A percentile compares a stretch with the other conserved stretches of the same genome.
phyloP scores from a whole-genome alignment of 2,888 invertebrate genomes.

The Trissolcus brochymenae region DNA sequence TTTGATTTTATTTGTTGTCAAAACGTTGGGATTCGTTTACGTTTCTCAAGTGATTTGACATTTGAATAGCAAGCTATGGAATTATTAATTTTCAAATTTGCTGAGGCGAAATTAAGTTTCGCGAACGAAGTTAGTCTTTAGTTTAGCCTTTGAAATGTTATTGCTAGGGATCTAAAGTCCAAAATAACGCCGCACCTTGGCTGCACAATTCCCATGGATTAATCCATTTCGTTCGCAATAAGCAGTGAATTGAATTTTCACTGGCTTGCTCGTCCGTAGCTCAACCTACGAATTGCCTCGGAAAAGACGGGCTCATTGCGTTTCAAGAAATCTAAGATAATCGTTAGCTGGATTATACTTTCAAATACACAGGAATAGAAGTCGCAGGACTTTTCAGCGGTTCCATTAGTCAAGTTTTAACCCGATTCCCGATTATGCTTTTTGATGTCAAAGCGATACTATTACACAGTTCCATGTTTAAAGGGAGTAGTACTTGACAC shows the following conservation, averaged over 20 bases:
- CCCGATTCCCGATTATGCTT: background rate
- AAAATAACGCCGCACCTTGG: conserved; percentile 35
- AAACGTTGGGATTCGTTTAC: background rate
- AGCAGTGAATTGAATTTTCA: conserved; percentile 57
- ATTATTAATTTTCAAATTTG: conserved; percentile 37
- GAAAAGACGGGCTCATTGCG: conserved; percentile 18
- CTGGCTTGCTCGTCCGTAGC: conserved; percentile 49
- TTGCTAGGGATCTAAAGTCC: conserved; percentile 42
- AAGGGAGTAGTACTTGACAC: background rate
- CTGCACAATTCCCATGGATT: conserved; percentile 44
- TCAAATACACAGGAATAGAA: conserved; percentile 50
- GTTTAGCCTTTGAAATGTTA: conserved; percentile 40
- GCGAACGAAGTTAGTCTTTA: conserved; percentile 34
- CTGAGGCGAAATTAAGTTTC: conserved; percentile 34
- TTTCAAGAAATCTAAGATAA: conserved; percentile 53
- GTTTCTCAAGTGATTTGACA: conserved; percentile 11
- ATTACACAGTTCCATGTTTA: background rate
- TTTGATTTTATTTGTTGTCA: no score
- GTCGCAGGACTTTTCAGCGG: conserved; percentile 20
- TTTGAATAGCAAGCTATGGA: conserved; percentile 9
- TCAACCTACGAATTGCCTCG: conserved; percentile 34
- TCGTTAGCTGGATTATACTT: conserved; percentile 52
- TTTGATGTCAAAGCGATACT: background rate
- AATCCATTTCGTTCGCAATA: conserved; percentile 55
- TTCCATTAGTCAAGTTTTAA: conserved; percentile 5